phyloP scores from a whole-genome alignment of 2,113 vertebrate species.

The Microtus richardsoni region DNA sequence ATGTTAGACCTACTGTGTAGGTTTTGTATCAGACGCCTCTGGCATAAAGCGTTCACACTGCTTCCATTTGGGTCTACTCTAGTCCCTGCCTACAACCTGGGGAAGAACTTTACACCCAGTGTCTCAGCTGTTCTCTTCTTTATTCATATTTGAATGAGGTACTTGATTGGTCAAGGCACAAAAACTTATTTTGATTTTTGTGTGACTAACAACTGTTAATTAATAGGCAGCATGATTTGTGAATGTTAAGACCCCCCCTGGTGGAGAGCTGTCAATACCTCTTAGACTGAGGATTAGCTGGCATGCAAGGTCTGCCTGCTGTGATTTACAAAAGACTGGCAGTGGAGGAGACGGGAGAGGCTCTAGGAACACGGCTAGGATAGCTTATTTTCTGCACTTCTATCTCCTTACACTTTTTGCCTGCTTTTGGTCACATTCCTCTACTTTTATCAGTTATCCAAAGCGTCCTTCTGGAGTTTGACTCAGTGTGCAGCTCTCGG shows the following conservation, averaged over 20 bases:
- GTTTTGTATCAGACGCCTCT: background rate
- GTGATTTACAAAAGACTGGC: background rate
- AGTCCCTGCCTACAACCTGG: background rate
- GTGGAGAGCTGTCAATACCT: background rate
- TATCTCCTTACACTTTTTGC: background rate
- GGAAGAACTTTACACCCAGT: background rate
- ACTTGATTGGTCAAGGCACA: background rate
- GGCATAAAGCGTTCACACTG: background rate
- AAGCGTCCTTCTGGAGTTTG: background rate
- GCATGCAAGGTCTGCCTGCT: background rate
- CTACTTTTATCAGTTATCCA: background rate
- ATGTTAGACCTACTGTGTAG: background rate
- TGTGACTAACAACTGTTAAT: background rate
- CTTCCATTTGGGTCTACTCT: background rate
- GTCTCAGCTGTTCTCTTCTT: background rate
- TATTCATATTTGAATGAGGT: background rate
- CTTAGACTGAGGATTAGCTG: background rate
- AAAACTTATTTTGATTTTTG: background rate
- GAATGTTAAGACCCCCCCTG: background rate
- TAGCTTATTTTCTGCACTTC: background rate
- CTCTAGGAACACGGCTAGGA: background rate
- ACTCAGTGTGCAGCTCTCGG: background rate
- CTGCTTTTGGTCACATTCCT: background rate
- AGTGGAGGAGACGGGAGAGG: accelerated
- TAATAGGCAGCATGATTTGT: background rate